phyloP scores from a whole-genome alignment of 2,888 invertebrate species.

The Mystacides longicornis region DNA sequence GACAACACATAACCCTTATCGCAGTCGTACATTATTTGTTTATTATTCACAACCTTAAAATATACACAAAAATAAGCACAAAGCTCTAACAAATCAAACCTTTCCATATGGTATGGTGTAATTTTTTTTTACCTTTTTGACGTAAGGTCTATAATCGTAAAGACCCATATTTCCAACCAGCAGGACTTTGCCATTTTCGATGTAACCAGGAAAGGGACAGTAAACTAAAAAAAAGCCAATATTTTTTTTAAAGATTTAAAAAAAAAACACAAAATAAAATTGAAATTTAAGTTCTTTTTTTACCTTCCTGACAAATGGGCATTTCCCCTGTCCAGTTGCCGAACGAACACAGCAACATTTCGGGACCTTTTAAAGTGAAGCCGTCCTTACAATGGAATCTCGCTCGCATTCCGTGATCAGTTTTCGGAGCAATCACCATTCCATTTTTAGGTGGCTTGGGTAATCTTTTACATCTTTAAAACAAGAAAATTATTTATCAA shows the following conservation, averaged over 20 bases:
- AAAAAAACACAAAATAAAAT: background rate
- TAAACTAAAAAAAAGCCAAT: conserved; percentile 54
- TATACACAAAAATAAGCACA: background rate
- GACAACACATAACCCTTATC: conserved; percentile 82
- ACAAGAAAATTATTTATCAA: no score
- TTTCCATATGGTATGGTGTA: no score
- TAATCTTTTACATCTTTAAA: conserved; percentile 69
- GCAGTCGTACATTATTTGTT: conserved; percentile 94
- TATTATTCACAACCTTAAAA: conserved; percentile 67
- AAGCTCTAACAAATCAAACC: background rate
- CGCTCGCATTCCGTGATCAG: conserved; percentile 95
- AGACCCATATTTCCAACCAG: conserved; percentile 93
- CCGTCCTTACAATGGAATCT: conserved; percentile 92
- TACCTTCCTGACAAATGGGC: conserved; percentile 80
- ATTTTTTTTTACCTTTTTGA: conserved; percentile 67
- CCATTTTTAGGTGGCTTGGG: conserved; percentile 85
- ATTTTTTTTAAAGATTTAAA: background rate
- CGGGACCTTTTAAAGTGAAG: conserved; percentile 69
- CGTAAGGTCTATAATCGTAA: conserved; percentile 91
- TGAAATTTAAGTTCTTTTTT: background rate
- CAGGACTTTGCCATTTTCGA: conserved; percentile 83
- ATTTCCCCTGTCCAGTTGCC: conserved; percentile 91
- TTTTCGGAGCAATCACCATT: conserved; percentile 94
- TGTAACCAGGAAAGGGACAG: conserved; percentile 87
- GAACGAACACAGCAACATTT: conserved; percentile 81